Base-by-base conservation (phyloP, 2,797 vertebrate species). In the Lophius americanus region DNA sequence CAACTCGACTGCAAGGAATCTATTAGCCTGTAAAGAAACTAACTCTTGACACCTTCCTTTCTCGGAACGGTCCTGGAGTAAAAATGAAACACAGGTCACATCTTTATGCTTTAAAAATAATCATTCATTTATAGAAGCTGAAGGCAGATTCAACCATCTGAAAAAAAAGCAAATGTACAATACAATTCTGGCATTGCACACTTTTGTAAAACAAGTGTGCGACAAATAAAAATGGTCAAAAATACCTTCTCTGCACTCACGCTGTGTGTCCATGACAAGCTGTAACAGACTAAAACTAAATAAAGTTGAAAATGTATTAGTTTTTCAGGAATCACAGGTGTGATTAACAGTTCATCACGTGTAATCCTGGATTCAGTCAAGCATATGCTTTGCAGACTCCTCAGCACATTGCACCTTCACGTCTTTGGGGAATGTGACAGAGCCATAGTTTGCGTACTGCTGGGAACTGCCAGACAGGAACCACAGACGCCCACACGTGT, bases 371-470 rank as follows among this genome's bases (percentile, higher is more conserved):
- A 50, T 75, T 56, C 54, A 46, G 53, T 57, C 11, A 7, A 63
- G 61, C 13, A 52, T 53, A 53, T 70, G 75, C 75, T 47, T 65
- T 68, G 39, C 50, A 46, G 53, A 64, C 47, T 51, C 5, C 50
- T 52, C 13, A 1, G 60, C 43, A 57, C 14, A 39, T 74, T 78
- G 41, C 65, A 72, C 52, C 41, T 10, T 70, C 73, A 66, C 49
- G 79, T 85, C 68, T 81, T 50, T 72, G 70, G 54, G 75, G 75
- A 80, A 78, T 75, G 49, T 76, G 41, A 68, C 78, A 71, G 49
- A 13, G 23, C 64, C 53, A 10, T 6, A 60, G 60, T 46, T 51
- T 46, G 44, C 13, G 23, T 49, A 48, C n/a, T 9, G 13, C 54
- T 35, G 56, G 50, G 59, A 61, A 50, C 9, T 1, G 58, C 71